These are phyloP conservation scores for Apostichopus parvimensis DNA, from an alignment of 35 echinoderm and acorn worm species.

Conservation along the genomic window DNA sequence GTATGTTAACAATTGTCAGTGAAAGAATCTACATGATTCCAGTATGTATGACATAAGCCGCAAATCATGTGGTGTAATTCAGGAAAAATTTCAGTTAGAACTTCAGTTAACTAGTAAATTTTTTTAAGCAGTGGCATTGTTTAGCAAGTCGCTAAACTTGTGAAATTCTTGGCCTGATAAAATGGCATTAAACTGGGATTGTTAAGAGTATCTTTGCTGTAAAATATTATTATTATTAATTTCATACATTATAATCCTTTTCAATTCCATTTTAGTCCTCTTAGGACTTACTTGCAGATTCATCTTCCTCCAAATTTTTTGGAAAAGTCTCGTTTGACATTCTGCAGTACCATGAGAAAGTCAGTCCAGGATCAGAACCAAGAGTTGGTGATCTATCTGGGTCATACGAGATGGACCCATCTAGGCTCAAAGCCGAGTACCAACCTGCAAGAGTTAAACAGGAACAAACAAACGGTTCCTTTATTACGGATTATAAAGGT, in stretches of 20 bases:
- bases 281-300: constrained; percentile 20
- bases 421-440: constrained; percentile 65
- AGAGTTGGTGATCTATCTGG: constrained; percentile 48
- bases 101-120: no score
- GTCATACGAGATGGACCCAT: constrained; percentile 76
- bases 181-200: background rate
- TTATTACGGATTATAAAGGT: background rate
- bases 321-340: constrained; percentile 80
- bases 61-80: no score
- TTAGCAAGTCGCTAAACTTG: no score
- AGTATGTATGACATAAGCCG: no score
- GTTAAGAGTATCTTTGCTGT: no score
- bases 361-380: background rate
- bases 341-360: constrained; percentile 81
- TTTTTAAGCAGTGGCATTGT: no score
- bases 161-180: no score
- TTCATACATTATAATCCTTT: no score
- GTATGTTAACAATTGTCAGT: no score
- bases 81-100: no score
- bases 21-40: no score
- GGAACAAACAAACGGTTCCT: background rate
- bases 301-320: background rate
- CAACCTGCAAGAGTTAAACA: constrained; percentile 57
- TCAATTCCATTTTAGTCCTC: no score
- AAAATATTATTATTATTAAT: background rate